Conservation (phyloP, 2,797 vertebrate genomes). For the Glyptemys insculpta region DNA sequence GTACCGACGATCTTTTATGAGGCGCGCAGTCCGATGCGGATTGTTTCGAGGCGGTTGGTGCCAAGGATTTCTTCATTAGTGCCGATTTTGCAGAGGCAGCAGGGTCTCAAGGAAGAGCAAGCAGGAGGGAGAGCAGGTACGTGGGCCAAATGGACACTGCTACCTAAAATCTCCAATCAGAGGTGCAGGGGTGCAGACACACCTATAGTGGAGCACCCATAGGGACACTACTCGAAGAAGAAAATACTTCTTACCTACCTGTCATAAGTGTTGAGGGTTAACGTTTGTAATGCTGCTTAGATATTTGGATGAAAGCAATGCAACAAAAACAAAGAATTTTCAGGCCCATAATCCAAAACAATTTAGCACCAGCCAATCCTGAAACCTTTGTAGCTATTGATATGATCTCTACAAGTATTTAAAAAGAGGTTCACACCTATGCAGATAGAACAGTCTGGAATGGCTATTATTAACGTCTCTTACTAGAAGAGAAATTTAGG, state of each 20-base stretch:
- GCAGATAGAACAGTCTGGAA: neutral
- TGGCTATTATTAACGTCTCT: neutral
- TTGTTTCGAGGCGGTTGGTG: neutral
- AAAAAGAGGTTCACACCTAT: neutral
- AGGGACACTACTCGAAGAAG: neutral
- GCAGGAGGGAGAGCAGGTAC: neutral
- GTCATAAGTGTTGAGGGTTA: neutral
- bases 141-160: neutral
- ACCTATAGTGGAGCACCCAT: neutral
- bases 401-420: neutral
- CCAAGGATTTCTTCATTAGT: neutral
- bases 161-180: neutral
- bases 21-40: too few relatives aligned
- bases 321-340: neutral
- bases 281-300: slow-evolving; percentile 6
- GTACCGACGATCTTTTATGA: neutral
- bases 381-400: neutral
- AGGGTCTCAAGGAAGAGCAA: neutral
- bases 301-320: neutral
- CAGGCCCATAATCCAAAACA: neutral
- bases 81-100: neutral
- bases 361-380: neutral
- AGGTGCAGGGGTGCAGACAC: neutral
- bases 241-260: slow-evolving; percentile 66
- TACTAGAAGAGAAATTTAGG: neutral